These are phyloP conservation scores for Noctua fimbriata DNA, from an alignment of 2,888 invertebrate species.

Conservation along the genomic window DNA sequence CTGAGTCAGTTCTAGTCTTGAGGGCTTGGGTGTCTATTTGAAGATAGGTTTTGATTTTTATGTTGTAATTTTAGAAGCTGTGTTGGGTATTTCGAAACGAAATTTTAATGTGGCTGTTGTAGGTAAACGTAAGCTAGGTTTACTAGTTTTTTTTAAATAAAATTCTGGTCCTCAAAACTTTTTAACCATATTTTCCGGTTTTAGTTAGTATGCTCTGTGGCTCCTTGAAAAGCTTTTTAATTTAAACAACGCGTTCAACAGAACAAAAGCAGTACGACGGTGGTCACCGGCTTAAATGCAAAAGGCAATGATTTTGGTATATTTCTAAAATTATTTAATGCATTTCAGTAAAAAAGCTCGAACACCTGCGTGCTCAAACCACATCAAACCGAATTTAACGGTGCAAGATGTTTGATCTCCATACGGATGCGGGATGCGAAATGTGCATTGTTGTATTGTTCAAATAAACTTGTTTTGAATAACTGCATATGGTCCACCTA, in stretches of 20 bases:
- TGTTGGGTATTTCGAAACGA: not conserved
- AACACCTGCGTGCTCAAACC: slow-evolving; percentile 37
- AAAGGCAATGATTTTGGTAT: slow-evolving; percentile 8
- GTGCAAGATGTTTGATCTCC: slow-evolving; percentile 54
- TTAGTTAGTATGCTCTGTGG: not conserved
- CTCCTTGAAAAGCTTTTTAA: not conserved
- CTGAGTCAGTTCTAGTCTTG: slow-evolving; percentile 44
- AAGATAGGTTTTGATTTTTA: slow-evolving; percentile 12
- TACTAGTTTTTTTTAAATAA: not conserved
- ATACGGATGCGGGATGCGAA: slow-evolving; percentile 25
- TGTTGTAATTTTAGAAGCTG: not conserved
- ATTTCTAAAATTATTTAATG: not conserved
- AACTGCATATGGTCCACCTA: not conserved
- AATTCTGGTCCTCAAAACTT: not conserved
- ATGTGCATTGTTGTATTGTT: slow-evolving; percentile 43
- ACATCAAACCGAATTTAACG: slow-evolving; percentile 53
- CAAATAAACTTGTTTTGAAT: slow-evolving; percentile 24
- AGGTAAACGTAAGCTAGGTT: not conserved
- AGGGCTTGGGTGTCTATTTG: slow-evolving; percentile 37
- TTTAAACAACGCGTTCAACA: not conserved
- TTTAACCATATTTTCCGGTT: not conserved
- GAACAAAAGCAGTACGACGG: not conserved
- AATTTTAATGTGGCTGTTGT: not conserved
- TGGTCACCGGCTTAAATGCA: not conserved
- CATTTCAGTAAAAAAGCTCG: slow-evolving; percentile 26